These are phyloP conservation scores for Diachasma alloeum DNA, from an alignment of 1,140 invertebrate genomes.

Conservation along the genomic window DNA sequence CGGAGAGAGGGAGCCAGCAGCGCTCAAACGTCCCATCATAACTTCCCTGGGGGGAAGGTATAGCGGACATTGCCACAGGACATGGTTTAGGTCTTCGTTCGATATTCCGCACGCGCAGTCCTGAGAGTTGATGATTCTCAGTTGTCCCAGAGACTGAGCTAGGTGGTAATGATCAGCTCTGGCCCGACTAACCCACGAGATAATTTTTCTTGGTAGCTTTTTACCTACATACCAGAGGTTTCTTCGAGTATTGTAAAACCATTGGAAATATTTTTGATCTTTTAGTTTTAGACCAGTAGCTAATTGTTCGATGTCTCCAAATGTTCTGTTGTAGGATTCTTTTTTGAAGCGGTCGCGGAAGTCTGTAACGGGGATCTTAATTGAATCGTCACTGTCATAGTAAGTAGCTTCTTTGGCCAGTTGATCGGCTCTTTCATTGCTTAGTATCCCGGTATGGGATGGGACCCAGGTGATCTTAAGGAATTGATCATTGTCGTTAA, in stretches of 20 bases:
- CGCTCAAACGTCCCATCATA: no score
- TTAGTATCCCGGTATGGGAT: no score
- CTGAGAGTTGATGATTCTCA: neutral
- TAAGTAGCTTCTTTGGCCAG: no score
- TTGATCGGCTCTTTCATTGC: no score
- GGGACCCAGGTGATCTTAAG: no score
- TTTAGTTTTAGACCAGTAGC: neutral
- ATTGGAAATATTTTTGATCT: neutral
- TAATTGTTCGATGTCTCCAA: neutral
- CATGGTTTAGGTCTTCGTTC: neutral
- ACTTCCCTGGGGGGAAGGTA: neutral
- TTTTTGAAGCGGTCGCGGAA: no score
- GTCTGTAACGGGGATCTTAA: no score
- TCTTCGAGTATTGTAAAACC: neutral
- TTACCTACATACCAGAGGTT: neutral
- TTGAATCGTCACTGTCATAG: no score
- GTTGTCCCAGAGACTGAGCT: neutral
- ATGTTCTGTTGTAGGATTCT: no score
- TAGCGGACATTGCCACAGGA: neutral
- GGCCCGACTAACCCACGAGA: neutral
- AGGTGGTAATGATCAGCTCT: neutral
- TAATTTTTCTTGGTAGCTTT: neutral
- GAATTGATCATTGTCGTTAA: no score
- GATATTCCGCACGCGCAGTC: neutral
- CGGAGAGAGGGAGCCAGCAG: no score